phyloP scores from a whole-genome alignment of 2,797 vertebrate species.

The Nannoperca australis region DNA sequence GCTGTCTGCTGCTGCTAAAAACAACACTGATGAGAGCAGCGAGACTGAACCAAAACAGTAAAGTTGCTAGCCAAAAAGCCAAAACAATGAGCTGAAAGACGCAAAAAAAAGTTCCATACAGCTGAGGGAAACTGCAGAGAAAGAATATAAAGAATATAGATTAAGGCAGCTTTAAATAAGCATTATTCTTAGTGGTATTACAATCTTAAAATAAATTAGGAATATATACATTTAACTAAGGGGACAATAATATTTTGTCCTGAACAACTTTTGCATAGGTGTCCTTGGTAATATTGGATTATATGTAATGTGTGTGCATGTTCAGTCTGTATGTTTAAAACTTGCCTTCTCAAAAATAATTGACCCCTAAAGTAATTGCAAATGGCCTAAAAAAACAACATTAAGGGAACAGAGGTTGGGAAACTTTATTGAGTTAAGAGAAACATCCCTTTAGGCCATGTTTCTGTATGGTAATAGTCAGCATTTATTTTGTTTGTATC shows the following conservation, averaged over 20 bases:
- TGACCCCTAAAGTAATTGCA: not conserved
- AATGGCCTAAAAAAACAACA: not conserved
- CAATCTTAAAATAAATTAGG: not conserved
- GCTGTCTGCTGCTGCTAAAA: slow-evolving; percentile 10
- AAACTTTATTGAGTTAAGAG: slow-evolving; percentile 14
- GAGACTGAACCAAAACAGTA: not conserved
- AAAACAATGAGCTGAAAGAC: not conserved
- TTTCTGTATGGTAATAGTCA: slow-evolving; percentile 8
- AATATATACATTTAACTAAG: not conserved
- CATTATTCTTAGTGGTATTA: not conserved
- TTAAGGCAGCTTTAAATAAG: not conserved
- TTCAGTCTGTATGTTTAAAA: not conserved
- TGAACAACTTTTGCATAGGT: too few relatives aligned
- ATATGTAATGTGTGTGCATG: not conserved
- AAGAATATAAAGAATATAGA: not conserved
- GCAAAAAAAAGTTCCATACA: not conserved
- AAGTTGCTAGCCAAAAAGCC: not conserved
- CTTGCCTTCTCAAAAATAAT: not conserved
- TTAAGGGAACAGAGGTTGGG: slow-evolving; percentile 7
- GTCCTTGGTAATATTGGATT: not conserved
- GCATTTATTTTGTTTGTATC: slow-evolving; percentile 23
- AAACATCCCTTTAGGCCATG: not conserved
- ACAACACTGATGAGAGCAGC: not conserved
- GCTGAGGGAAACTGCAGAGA: not conserved
- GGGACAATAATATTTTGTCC: not conserved